Evolutionary conservation across 2,797 vertebrate species (phyloP).

Genomic region (Graptemys geographica): DNA sequence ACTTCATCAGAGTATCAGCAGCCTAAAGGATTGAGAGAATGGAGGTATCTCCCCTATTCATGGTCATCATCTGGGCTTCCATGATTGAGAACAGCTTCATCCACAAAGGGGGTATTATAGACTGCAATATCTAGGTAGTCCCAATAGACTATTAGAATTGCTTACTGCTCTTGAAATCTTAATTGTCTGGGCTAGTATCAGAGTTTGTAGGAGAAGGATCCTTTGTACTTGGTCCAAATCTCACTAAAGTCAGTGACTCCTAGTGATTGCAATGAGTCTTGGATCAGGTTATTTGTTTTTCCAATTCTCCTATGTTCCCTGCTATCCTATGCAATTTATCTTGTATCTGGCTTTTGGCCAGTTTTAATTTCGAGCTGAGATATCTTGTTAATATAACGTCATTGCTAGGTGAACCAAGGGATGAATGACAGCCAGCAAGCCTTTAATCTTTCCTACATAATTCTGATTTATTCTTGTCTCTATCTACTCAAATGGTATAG

Average conservation of each 20-base stretch:
- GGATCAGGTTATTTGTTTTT: not conserved
- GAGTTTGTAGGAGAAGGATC: not conserved
- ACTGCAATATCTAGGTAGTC: not conserved
- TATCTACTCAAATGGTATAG: not conserved
- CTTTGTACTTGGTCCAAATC: not conserved
- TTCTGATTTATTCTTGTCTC: slow-evolving; percentile 60
- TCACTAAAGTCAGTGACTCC: not conserved
- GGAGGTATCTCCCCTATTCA: slow-evolving; percentile 19
- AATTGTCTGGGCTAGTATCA: not conserved
- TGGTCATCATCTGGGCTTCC: slow-evolving; percentile 32
- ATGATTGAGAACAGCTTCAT: not conserved
- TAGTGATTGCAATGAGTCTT: not conserved
- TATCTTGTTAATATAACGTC: slow-evolving; percentile 51
- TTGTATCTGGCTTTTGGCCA: not conserved
- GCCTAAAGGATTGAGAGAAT: not conserved
- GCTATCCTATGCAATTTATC: not conserved
- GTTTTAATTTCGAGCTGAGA: slow-evolving; percentile 54
- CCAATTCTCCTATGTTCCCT: not conserved
- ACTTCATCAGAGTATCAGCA: slow-evolving; percentile 31
- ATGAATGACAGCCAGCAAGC: slow-evolving; percentile 54
- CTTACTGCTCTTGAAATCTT: not conserved
- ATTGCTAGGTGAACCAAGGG: slow-evolving; percentile 35
- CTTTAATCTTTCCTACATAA: slow-evolving; percentile 20
- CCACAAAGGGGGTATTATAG: not conserved
- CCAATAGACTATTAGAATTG: not conserved